A percentile compares a stretch with the other conserved stretches of the same genome.
Evolutionary conservation across 2,113 vertebrate genomes (phyloP).

Genomic region (Hypanus sabinus): DNA sequence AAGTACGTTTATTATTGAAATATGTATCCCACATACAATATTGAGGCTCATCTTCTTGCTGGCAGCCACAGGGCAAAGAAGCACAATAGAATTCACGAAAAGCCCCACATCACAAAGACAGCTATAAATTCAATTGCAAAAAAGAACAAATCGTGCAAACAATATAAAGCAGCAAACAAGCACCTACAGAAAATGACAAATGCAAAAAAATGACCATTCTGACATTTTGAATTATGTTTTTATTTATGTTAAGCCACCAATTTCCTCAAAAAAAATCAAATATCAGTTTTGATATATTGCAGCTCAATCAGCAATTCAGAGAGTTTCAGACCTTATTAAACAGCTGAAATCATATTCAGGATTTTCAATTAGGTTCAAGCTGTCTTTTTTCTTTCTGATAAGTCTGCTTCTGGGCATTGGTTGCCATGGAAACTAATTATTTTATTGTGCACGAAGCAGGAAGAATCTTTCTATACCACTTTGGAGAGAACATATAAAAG

Average conservation of each 20-base stretch:
- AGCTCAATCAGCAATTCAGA: background rate
- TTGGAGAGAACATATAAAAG: background rate
- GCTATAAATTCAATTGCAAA: too few relatives aligned
- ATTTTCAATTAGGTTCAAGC: background rate
- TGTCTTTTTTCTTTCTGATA: background rate
- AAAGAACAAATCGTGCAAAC: too few relatives aligned
- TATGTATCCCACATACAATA: too few relatives aligned
- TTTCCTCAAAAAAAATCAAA: background rate
- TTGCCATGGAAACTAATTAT: background rate
- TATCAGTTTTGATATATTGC: background rate
- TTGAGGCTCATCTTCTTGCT: too few relatives aligned
- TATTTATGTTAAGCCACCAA: background rate
- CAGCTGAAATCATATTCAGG: background rate
- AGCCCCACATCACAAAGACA: too few relatives aligned
- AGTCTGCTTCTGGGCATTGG: background rate
- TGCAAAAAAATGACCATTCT: background rate
- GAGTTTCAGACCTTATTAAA: background rate
- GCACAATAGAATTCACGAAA: too few relatives aligned
- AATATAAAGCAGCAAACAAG: too few relatives aligned
- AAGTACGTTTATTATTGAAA: too few relatives aligned
- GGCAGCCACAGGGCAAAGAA: too few relatives aligned
- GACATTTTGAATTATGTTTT: slow-evolving; percentile 9
- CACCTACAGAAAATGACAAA: too few relatives aligned
- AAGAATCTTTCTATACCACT: background rate
- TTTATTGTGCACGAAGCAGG: background rate